phyloP scores from a whole-genome alignment of 2,797 vertebrate genomes.

The Myiotriccus ornatus region DNA sequence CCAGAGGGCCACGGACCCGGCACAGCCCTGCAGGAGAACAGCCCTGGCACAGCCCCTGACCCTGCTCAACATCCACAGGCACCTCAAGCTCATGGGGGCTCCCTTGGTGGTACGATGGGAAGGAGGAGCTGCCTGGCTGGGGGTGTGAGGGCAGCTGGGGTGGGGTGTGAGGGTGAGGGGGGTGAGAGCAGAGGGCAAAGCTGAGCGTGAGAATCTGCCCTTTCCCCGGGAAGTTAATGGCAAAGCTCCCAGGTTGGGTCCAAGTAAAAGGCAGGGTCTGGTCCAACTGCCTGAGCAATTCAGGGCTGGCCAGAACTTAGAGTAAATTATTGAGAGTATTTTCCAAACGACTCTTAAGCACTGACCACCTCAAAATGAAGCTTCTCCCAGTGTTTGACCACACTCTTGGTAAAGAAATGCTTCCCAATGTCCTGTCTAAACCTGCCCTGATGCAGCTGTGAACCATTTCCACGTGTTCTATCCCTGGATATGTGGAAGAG shows the following conservation, averaged over 20 bases:
- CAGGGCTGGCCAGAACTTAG: not conserved
- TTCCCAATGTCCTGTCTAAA: not conserved
- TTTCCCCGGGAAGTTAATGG: not conserved
- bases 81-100: conserved; percentile 90
- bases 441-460: not conserved
- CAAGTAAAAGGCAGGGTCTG: not conserved
- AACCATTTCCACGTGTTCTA: accelerated
- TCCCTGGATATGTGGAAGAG: not conserved
- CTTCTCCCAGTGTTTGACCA: not conserved
- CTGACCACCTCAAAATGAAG: not conserved
- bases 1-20: conserved; percentile 32
- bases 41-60: conserved; percentile 81
- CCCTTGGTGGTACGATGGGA: conserved; percentile 84
- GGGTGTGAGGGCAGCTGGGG: not conserved
- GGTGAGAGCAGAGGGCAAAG: not conserved
- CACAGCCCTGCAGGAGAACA: conserved; percentile 81
- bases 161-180: not conserved
- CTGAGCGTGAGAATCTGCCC: not conserved
- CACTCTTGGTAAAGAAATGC: not conserved
- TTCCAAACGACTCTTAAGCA: not conserved
- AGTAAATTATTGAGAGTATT: not conserved
- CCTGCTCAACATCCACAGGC: conserved; percentile 86
- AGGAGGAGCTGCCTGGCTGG: not conserved
- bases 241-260: not conserved
- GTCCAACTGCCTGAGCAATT: not conserved